Percentiles rank a stretch among this genome's conserved stretches.
These are phyloP conservation scores for Cosmopolites sordidus DNA, from an alignment of 2,888 invertebrate species.

Conservation along the genomic window DNA sequence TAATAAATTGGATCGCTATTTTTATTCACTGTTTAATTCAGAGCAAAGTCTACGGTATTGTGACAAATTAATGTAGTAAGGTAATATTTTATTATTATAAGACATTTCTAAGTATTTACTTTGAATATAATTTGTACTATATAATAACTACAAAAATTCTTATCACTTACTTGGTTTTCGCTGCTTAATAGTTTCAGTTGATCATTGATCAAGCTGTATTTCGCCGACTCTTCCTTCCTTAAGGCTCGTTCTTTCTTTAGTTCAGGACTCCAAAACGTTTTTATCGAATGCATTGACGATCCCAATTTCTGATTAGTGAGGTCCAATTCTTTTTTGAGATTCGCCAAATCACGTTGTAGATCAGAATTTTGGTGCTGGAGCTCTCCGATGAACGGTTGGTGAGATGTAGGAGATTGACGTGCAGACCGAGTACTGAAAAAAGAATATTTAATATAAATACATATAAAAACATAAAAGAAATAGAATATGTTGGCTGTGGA, in stretches of 20 bases:
- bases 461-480: too few species aligned
- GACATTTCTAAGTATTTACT: too few species aligned
- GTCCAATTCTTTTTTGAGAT: conserved; percentile 77
- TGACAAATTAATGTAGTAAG: too few species aligned
- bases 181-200: conserved; percentile 93
- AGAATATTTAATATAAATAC: background rate
- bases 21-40: too few species aligned
- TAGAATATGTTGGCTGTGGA: too few species aligned
- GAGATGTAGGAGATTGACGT: conserved; percentile 67
- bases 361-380: conserved; percentile 92
- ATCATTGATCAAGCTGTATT: conserved; percentile 94
- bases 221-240: conserved; percentile 95
- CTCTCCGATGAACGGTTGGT: conserved; percentile 65
- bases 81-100: too few species aligned
- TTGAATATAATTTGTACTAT: too few species aligned
- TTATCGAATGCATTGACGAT: conserved; percentile 99
- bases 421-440: conserved; percentile 53
- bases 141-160: too few species aligned
- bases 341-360: conserved; percentile 82
- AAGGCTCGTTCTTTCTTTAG: conserved; percentile 95
- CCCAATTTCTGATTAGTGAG: conserved; percentile 95
- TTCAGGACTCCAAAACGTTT: conserved; percentile 99
- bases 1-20: too few species aligned
- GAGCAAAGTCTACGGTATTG: too few species aligned
- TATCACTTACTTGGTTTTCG: conserved; percentile 95